Percentiles rank a stretch among this genome's conserved stretches.
These are phyloP conservation scores for Hoplodrina ambigua DNA, from an alignment of 2,888 invertebrate species.

Conservation along the genomic window DNA sequence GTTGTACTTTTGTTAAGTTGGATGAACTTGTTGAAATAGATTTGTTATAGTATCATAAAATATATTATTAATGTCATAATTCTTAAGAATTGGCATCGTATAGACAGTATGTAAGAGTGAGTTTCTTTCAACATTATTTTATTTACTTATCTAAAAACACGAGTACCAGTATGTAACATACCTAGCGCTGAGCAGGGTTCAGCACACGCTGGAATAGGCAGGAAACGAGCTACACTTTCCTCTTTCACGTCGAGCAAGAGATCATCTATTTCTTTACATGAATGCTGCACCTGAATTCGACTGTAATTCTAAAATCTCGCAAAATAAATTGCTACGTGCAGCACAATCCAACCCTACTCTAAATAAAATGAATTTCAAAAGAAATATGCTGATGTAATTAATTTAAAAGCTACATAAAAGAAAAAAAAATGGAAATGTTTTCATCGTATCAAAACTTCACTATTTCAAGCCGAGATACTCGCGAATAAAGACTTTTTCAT, in stretches of 20 bases:
- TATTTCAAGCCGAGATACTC: slow-evolving; percentile 64
- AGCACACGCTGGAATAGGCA: slow-evolving; percentile 53
- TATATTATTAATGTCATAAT: slow-evolving; percentile 18
- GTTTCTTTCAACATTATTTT: slow-evolving; percentile 13
- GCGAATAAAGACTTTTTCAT: slow-evolving; percentile 67
- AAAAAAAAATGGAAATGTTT: slow-evolving; percentile 67
- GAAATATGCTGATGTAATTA: slow-evolving; percentile 66
- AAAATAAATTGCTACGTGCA: slow-evolving; percentile 54
- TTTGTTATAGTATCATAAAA: slow-evolving; percentile 31
- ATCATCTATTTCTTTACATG: slow-evolving; percentile 65
- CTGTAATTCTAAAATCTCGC: slow-evolving; percentile 50
- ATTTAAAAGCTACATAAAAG: slow-evolving; percentile 67
- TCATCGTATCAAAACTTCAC: slow-evolving; percentile 67
- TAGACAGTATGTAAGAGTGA: not conserved
- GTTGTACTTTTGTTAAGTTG: slow-evolving; percentile 51
- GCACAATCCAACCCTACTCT: slow-evolving; percentile 55
- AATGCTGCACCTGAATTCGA: slow-evolving; percentile 59
- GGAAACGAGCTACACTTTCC: slow-evolving; percentile 66
- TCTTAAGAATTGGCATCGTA: slow-evolving; percentile 1
- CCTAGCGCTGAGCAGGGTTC: slow-evolving; percentile 22
- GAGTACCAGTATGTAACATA: not conserved
- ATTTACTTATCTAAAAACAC: slow-evolving; percentile 22
- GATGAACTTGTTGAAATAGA: slow-evolving; percentile 26
- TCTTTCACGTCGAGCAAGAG: slow-evolving; percentile 63
- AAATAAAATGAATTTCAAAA: slow-evolving; percentile 65